Evolutionary conservation across 2,888 invertebrate species (phyloP).

Genomic region (Protula sp.): DNA sequence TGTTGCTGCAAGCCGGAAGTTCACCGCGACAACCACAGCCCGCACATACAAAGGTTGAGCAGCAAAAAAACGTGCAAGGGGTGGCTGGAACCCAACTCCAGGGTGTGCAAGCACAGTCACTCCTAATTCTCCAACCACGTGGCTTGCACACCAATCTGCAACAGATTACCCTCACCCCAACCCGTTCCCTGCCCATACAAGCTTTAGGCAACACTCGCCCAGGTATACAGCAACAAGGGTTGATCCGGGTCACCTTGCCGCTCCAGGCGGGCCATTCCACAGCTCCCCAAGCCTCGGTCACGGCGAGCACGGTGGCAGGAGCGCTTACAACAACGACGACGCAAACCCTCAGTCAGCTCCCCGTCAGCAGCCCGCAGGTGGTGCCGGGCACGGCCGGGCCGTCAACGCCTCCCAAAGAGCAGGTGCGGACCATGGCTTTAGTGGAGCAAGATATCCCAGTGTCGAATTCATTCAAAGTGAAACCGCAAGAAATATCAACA

Average conservation of each 20-base stretch:
- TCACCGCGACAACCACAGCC: too few species aligned
- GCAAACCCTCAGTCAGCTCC: too few species aligned
- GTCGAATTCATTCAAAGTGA: too few species aligned
- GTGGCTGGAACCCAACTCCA: constrained; percentile 13
- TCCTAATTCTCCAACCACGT: constrained; percentile 3
- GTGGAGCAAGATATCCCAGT: too few species aligned
- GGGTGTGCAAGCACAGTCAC: constrained; percentile 19
- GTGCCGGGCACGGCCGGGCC: too few species aligned
- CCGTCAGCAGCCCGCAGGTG: too few species aligned
- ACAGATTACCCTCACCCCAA: background rate
- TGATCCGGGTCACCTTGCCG: background rate
- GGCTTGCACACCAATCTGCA: constrained; percentile 7
- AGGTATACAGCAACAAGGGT: background rate
- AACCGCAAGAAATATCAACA: too few species aligned
- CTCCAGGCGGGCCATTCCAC: background rate
- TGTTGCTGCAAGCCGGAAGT: too few species aligned
- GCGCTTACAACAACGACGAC: too few species aligned
- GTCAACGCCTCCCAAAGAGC: too few species aligned
- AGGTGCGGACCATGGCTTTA: too few species aligned
- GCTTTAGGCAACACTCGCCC: background rate
- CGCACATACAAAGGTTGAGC: constrained; percentile 4
- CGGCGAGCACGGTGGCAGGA: background rate
- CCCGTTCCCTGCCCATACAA: background rate
- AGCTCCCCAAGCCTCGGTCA: too few species aligned
- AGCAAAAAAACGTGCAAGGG: constrained; percentile 21